These are phyloP conservation scores for Oscheius myriophilus DNA, from an alignment of 2,888 invertebrate genomes.

Conservation along the genomic window DNA sequence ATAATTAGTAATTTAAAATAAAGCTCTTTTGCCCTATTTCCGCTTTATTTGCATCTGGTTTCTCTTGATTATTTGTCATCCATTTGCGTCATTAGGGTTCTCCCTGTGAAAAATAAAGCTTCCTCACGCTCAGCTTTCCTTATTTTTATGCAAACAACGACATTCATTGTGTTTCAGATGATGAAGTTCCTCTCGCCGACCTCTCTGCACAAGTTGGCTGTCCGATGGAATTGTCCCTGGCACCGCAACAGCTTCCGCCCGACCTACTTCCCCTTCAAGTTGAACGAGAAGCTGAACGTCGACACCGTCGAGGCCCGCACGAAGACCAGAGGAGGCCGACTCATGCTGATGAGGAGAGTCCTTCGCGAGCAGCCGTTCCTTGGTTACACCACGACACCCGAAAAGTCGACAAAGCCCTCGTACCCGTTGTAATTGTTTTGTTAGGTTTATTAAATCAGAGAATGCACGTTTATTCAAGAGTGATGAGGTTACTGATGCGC, in stretches of 20 bases:
- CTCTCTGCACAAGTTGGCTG: conserved; percentile 35
- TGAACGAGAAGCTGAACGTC: conserved; percentile 60
- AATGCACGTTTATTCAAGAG: neutral
- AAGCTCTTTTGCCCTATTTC: no score
- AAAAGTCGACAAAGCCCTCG: conserved; percentile 47
- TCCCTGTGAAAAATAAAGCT: no score
- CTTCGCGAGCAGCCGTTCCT: conserved; percentile 64
- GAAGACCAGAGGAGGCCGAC: conserved; percentile 57
- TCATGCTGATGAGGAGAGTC: conserved; percentile 64
- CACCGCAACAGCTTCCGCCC: conserved; percentile 65
- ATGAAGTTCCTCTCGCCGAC: conserved; percentile 34
- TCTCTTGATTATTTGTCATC: neutral
- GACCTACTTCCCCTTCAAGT: conserved; percentile 63
- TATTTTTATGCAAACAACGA: neutral
- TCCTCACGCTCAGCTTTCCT: no score
- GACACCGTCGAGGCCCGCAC: conserved; percentile 59
- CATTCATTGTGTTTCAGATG: neutral
- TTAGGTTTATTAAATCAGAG: neutral
- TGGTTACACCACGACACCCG: conserved; percentile 58
- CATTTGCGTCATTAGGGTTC: no score
- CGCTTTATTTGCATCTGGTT: no score
- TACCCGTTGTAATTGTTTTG: conserved; percentile 45
- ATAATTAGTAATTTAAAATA: no score
- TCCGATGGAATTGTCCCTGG: conserved; percentile 68
- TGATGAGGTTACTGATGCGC: neutral